These are phyloP conservation scores for Astropecten irregularis DNA, from an alignment of 53 echinoderm and acorn worm genomes.

Conservation along the genomic window DNA sequence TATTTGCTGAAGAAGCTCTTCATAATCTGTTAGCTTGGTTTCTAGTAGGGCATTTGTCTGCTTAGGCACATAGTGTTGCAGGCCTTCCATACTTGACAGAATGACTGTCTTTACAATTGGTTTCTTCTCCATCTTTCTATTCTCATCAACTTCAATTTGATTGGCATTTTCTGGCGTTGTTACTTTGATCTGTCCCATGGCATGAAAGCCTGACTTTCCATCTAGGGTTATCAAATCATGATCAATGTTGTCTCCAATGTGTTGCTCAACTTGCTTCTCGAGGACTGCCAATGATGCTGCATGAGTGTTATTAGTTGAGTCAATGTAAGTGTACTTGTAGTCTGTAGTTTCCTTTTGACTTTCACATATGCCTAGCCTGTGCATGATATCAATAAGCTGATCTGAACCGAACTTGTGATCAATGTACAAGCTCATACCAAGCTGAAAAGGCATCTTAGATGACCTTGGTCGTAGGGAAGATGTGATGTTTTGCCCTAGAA, in stretches of 20 bases:
- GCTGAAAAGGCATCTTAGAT: conserved; percentile 70
- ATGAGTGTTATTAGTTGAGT: conserved; percentile 60
- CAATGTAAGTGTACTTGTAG: conserved; percentile 74
- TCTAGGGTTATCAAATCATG: conserved; percentile 63
- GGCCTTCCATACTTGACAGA: conserved; percentile 76
- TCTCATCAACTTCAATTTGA: conserved; percentile 68
- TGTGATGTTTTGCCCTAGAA: conserved; percentile 64
- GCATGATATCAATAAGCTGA: conserved; percentile 58
- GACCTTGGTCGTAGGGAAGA: conserved; percentile 68
- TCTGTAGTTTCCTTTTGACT: conserved; percentile 59
- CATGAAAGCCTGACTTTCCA: conserved; percentile 65
- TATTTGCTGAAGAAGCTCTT: conserved; percentile 52
- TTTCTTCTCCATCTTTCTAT: conserved; percentile 46
- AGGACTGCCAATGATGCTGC: conserved; percentile 63
- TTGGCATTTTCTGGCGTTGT: conserved; percentile 71
- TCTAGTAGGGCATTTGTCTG: conserved; percentile 67
- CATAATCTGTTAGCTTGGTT: conserved; percentile 65
- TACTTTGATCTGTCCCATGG: conserved; percentile 75
- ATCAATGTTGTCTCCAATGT: conserved; percentile 71
- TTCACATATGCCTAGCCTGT: conserved; percentile 69
- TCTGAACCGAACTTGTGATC: conserved; percentile 76
- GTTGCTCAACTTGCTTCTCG: conserved; percentile 66
- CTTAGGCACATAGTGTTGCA: conserved; percentile 66
- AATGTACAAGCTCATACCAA: conserved; percentile 61
- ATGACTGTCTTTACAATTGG: conserved; percentile 61